A percentile compares a stretch with the other conserved stretches of the same genome.
Evolutionary conservation across 2,888 invertebrate genomes (phyloP).

Genomic region (Campoplex capitator): DNA sequence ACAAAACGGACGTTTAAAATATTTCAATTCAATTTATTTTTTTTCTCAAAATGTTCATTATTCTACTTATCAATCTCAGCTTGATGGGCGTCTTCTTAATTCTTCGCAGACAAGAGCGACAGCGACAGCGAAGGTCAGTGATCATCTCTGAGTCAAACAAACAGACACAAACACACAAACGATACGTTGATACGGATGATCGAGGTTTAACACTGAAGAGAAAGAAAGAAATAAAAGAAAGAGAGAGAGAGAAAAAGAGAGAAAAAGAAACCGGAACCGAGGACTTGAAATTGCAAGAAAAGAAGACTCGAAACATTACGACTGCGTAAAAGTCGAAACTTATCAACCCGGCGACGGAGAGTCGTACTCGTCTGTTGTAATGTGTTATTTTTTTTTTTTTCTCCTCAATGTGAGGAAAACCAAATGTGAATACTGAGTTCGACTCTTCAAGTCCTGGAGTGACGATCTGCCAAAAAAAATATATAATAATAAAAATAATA

Average conservation of each 20-base stretch:
- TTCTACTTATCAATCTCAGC: slow-evolving; percentile 65
- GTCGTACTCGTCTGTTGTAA: slow-evolving; percentile 56
- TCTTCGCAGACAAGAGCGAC: slow-evolving; percentile 94
- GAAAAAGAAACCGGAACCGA: slow-evolving; percentile 34
- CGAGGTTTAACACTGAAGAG: slow-evolving; percentile 48
- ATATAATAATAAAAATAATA: slow-evolving; percentile 22
- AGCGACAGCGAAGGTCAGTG: slow-evolving; percentile 97
- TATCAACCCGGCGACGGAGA: slow-evolving; percentile 42
- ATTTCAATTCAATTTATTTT: slow-evolving; percentile 58
- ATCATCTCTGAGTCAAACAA: slow-evolving; percentile 74
- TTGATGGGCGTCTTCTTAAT: slow-evolving; percentile 69
- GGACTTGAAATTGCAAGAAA: slow-evolving; percentile 23
- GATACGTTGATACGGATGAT: slow-evolving; percentile 45
- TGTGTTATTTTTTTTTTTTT: slow-evolving; percentile 23
- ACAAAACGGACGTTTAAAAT: slow-evolving; percentile 2
- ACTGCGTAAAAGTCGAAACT: slow-evolving; percentile 13
- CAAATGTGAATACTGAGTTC: slow-evolving; percentile 56
- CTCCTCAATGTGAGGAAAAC: slow-evolving; percentile 38
- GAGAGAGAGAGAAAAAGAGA: slow-evolving; percentile 32
- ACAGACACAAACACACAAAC: background rate
- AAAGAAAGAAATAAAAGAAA: slow-evolving; percentile 50
- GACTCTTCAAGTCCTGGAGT: slow-evolving; percentile 76
- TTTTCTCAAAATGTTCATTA: slow-evolving; percentile 67
- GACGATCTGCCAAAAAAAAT: slow-evolving; percentile 72
- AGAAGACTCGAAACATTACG: slow-evolving; percentile 7